Base-by-base conservation (phyloP, 2,113 vertebrate species). In the Castor canadensis region DNA sequence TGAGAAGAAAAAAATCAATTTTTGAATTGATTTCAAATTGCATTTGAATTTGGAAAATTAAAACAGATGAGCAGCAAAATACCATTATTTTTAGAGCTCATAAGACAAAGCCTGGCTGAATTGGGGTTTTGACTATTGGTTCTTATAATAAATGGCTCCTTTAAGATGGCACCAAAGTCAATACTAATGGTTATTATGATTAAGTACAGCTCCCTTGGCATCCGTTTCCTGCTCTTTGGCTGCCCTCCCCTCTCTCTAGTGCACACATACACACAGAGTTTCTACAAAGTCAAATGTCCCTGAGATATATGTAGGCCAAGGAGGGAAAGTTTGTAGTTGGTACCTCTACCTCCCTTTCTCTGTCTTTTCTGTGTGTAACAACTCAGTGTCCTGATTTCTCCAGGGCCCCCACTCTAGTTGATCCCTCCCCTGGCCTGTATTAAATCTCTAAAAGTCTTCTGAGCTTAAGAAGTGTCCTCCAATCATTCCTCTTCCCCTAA, bases 131-230 rank as follows among this genome's bases (percentile, higher is more conserved):
- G 97, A 95, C 79, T 96, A 97, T 98, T 90, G 97, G 96, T 98
- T 98, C 97, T 97, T 98, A 97, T 98, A 98, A 98, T 80, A 98
- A 97, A 98, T 97, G 76, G 89, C 84, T 98, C 94, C 97, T 97
- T 96, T 97, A 97, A 98, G 97, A 97, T 97, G 98, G 96, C 93
- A 96, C 84, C 40, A 83, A 96, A 97, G 98, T 98, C 98, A 96
- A 98, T 98, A 97, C 83, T 97, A 98, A 98, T 97, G 98, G 98
- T 97, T 97, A 96, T 94, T 97, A 96, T 95, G 87, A 98, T 97
- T 97, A 98, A 97, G 93, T 96, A 95, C 83, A 87, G 81, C 66
- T 98, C 97, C 91, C 93, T 91, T 95, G 94, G 91, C 12, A 15
- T 97, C 94, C 7, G 19, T 97, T 96, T 96, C 94, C 94, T 96